phyloP scores from a whole-genome alignment of 2,888 invertebrate species.

The Hydrotaea diabolus region DNA sequence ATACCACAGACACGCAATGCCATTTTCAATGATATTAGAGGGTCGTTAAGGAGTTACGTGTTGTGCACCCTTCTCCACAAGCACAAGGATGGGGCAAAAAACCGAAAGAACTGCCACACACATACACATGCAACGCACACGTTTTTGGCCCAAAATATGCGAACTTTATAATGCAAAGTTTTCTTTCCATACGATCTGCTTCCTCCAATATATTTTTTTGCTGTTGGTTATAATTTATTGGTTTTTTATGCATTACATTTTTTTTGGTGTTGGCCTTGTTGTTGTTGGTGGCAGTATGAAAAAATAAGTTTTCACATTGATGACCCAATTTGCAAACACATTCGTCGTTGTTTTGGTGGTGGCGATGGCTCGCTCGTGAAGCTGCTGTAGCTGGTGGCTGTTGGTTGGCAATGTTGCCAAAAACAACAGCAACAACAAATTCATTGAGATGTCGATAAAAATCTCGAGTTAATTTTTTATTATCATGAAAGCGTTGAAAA shows the following conservation, averaged over 20 bases:
- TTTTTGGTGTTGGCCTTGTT: constrained; percentile 13
- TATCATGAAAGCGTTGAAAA: constrained; percentile 63
- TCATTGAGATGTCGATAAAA: constrained; percentile 60
- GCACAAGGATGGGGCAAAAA: too few relatives aligned
- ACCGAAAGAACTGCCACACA: too few relatives aligned
- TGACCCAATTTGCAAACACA: constrained; percentile 61
- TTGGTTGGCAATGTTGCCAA: background rate
- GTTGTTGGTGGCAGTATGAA: constrained; percentile 28
- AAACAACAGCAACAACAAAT: constrained; percentile 4
- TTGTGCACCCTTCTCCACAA: constrained; percentile 29
- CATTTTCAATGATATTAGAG: constrained; percentile 64
- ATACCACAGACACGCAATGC: constrained; percentile 63
- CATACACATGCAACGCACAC: background rate
- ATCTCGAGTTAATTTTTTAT: constrained; percentile 62
- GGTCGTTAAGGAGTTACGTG: constrained; percentile 63
- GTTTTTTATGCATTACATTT: constrained; percentile 62
- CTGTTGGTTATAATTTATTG: constrained; percentile 61
- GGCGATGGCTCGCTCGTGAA: background rate
- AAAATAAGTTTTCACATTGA: constrained; percentile 47
- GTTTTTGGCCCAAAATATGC: constrained; percentile 11
- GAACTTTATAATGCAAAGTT: constrained; percentile 43
- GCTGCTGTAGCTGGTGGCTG: background rate
- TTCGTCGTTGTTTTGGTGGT: too few relatives aligned
- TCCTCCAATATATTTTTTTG: constrained; percentile 26
- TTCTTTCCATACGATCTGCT: background rate